Evolutionary conservation across 2,797 vertebrate genomes (phyloP).

Genomic region (Protonibea diacanthus): DNA sequence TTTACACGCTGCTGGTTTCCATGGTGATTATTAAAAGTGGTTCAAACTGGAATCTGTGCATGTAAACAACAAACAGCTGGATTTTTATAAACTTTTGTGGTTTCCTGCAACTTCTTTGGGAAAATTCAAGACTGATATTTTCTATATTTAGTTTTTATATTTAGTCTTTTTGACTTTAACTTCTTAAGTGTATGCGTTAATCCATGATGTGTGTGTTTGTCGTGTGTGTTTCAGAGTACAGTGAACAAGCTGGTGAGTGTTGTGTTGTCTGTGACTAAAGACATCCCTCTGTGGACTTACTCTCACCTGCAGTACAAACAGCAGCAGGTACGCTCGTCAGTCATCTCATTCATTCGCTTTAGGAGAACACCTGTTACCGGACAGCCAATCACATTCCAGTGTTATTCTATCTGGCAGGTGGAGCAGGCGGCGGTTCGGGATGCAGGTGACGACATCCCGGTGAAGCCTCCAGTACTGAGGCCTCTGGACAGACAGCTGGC

Average conservation of each 20-base stretch:
- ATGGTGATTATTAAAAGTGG: no score
- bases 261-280: slow-evolving; percentile 82
- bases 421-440: slow-evolving; percentile 85
- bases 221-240: slow-evolving; percentile 76
- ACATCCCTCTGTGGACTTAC: slow-evolving; percentile 87
- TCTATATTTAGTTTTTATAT: no score
- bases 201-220: slow-evolving; percentile 48
- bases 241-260: slow-evolving; percentile 85
- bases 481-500: slow-evolving; percentile 85
- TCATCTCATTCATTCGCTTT: background rate
- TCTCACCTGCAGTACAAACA: slow-evolving; percentile 85
- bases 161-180: no score
- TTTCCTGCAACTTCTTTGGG: no score
- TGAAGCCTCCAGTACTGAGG: slow-evolving; percentile 81
- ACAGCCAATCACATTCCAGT: slow-evolving; percentile 28
- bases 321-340: slow-evolving; percentile 78
- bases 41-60: no score
- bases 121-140: no score
- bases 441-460: slow-evolving; percentile 80
- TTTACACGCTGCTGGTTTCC: background rate
- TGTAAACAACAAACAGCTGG: no score
- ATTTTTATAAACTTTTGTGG: no score
- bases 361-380: background rate
- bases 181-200: slow-evolving; percentile 7
- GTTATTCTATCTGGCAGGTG: slow-evolving; percentile 62